Percentiles rank a stretch among this genome's conserved stretches.
Conservation (phyloP, 2,797 vertebrate genomes). For the Acanthornis magna region DNA sequence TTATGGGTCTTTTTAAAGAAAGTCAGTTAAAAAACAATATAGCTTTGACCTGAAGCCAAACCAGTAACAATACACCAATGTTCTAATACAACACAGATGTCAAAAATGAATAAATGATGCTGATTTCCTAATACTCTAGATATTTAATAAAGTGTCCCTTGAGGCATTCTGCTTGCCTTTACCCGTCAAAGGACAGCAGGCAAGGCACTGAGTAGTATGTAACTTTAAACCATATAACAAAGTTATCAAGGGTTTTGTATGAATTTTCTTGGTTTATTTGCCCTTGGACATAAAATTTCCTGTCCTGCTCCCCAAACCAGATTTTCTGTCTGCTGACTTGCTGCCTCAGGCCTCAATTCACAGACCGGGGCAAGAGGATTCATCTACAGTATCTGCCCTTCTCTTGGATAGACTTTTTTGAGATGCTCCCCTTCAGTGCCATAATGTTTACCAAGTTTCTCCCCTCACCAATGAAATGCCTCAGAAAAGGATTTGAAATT, state of each 20-base stretch:
- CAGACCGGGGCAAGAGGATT: background rate
- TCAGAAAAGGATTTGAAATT: background rate
- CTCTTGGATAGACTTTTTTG: background rate
- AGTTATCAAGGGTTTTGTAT: background rate
- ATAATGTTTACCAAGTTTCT: background rate
- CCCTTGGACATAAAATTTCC: background rate
- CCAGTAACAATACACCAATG: background rate
- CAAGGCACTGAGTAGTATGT: background rate
- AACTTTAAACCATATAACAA: background rate
- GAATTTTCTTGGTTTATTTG: background rate
- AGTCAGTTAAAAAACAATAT: background rate
- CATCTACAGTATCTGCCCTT: background rate
- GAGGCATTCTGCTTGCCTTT: background rate
- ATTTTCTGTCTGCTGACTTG: background rate
- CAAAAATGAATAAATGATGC: background rate
- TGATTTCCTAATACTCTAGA: background rate
- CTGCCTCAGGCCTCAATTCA: background rate
- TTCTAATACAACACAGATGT: background rate
- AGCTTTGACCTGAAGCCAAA: slow-evolving; percentile 7
- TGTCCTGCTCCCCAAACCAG: background rate
- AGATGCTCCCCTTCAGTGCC: background rate
- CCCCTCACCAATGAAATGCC: background rate
- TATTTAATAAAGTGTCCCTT: background rate
- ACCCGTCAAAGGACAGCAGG: background rate
- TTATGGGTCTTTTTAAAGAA: background rate